A percentile compares a stretch with the other conserved stretches of the same genome.
phyloP scores from a whole-genome alignment of 2,888 invertebrate species.

The Diarsia rubi region DNA sequence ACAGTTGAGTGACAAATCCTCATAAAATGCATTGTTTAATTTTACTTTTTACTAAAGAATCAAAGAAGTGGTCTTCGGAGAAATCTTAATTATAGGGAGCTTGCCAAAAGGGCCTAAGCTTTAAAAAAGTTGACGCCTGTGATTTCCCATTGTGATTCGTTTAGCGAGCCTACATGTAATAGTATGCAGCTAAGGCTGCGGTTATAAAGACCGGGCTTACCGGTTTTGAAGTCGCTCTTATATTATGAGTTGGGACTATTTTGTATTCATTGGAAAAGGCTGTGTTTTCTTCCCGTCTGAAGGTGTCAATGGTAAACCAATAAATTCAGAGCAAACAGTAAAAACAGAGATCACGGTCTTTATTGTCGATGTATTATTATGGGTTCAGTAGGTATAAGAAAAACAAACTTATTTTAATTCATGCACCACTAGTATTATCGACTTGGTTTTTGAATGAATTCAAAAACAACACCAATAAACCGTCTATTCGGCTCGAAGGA shows the following conservation, averaged over 20 bases:
- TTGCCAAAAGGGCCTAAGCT: constrained; percentile 51
- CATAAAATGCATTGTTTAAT: constrained; percentile 25
- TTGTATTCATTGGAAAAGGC: not conserved
- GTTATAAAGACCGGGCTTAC: constrained; percentile 6
- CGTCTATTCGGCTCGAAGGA: not conserved
- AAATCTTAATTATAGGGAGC: constrained; percentile 42
- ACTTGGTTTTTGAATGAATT: not conserved
- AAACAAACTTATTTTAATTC: not conserved
- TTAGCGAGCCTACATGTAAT: constrained; percentile 60
- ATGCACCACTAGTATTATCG: not conserved
- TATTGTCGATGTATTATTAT: not conserved
- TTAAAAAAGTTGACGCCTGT: constrained; percentile 29
- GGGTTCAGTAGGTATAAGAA: too few species aligned
- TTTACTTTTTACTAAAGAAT: constrained; percentile 21
- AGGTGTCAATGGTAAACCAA: not conserved
- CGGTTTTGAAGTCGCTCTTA: constrained; percentile 13
- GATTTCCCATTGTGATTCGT: constrained; percentile 63
- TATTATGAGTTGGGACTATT: not conserved
- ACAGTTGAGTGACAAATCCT: not conserved
- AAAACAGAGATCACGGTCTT: not conserved
- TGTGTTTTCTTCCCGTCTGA: not conserved
- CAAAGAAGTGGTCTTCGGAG: constrained; percentile 34
- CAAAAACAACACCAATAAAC: not conserved
- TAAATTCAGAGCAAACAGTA: too few species aligned
- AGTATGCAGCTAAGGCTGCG: constrained; percentile 38